These are phyloP conservation scores for Spea multiplicata DNA, from an alignment of 2,113 vertebrate genomes.

Conservation along the genomic window DNA sequence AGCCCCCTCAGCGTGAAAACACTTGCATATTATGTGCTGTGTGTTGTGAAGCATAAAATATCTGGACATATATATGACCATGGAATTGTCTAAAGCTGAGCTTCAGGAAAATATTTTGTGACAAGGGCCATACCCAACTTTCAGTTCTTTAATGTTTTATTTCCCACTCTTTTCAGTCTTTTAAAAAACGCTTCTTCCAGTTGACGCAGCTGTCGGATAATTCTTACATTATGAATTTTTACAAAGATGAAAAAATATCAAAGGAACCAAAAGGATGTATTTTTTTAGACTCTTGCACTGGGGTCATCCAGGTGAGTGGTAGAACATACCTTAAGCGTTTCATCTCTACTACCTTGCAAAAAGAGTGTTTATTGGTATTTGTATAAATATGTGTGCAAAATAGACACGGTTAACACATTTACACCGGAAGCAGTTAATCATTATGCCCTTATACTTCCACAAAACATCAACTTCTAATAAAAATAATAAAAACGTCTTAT, in stretches of 20 bases:
- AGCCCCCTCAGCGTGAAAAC: background rate
- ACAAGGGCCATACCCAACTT: background rate
- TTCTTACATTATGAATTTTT: slow-evolving; percentile 99
- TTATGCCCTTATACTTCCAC: too few relatives aligned
- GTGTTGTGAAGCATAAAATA: background rate
- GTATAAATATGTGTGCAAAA: too few relatives aligned
- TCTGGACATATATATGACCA: too few relatives aligned
- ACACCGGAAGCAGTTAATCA: too few relatives aligned
- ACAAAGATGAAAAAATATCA: slow-evolving; percentile 98
- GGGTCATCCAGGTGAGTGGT: slow-evolving; percentile 86
- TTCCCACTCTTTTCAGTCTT: slow-evolving; percentile 72
- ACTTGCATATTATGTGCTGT: slow-evolving; percentile 28
- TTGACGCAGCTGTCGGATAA: slow-evolving; percentile 94
- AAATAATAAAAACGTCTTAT: too few relatives aligned
- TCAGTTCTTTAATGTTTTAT: background rate
- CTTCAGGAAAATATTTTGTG: background rate
- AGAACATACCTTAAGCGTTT: background rate
- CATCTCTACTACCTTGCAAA: too few relatives aligned
- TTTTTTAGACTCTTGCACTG: slow-evolving; percentile 96
- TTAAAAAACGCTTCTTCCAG: slow-evolving; percentile 97
- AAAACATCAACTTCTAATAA: too few relatives aligned
- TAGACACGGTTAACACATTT: too few relatives aligned
- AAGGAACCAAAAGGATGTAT: slow-evolving; percentile 98
- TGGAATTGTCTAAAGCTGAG: too few relatives aligned
- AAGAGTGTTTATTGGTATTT: too few relatives aligned